These are phyloP conservation scores for Orchesellides sinensis DNA, from an alignment of 2,888 invertebrate genomes.

Conservation along the genomic window DNA sequence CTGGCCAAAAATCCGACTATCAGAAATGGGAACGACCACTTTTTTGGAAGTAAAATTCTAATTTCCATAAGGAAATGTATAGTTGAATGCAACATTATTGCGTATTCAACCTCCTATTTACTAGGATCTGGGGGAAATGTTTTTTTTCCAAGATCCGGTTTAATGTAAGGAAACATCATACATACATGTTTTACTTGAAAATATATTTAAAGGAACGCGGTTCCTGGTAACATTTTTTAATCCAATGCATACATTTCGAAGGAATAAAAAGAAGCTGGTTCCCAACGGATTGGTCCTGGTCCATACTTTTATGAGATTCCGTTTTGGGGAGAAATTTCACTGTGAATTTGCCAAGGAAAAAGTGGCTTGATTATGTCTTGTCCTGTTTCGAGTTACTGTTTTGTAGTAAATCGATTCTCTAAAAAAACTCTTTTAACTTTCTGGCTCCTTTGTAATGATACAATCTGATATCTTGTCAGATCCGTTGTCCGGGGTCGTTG, in stretches of 20 bases:
- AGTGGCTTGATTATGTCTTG: conserved; percentile 21
- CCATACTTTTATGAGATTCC: not conserved
- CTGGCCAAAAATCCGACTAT: not conserved
- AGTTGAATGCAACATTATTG: no score
- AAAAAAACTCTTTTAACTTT: conserved; percentile 44
- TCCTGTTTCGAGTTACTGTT: conserved; percentile 35
- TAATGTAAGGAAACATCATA: no score
- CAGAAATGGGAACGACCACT: not conserved
- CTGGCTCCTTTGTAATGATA: conserved; percentile 47
- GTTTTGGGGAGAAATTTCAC: conserved; percentile 31
- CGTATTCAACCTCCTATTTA: no score
- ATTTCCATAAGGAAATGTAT: not conserved
- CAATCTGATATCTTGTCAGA: conserved; percentile 58
- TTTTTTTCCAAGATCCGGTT: not conserved
- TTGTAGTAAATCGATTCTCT: conserved; percentile 37
- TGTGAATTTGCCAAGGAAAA: conserved; percentile 1
- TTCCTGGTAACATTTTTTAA: conserved; percentile 19
- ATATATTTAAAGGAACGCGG: not conserved
- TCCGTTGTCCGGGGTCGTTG: conserved; percentile 36
- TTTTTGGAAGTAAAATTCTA: not conserved
- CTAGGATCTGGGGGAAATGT: no score
- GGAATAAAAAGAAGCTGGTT: conserved; percentile 27
- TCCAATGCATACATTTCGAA: conserved; percentile 15
- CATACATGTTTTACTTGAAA: no score
- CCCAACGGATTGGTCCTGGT: conserved; percentile 27